Conservation (phyloP, 2,113 vertebrate genomes). For the Numenius arquata region DNA sequence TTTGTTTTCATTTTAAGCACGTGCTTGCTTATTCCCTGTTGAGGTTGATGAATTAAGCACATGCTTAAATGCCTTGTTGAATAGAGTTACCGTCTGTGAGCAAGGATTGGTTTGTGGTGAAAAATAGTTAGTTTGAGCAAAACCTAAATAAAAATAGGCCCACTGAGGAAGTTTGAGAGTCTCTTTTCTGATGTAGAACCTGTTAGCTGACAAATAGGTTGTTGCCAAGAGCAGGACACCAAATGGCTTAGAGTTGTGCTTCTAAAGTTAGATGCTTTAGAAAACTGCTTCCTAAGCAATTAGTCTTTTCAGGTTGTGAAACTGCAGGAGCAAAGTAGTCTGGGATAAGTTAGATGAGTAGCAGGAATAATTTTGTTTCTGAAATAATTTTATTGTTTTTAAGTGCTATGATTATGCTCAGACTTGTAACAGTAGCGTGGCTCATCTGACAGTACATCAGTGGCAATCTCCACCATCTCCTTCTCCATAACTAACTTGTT, state of each 20-base stretch:
- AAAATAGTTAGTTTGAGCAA: constrained; percentile 18
- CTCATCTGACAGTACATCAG: background rate
- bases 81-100: background rate
- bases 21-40: background rate
- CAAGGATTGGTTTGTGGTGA: constrained; percentile 9
- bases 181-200: background rate
- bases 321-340: background rate
- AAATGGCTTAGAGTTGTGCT: background rate
- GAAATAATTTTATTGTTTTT: background rate
- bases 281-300: background rate
- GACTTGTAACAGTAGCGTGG: background rate
- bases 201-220: constrained; percentile 4
- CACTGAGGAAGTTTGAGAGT: background rate
- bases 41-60: background rate
- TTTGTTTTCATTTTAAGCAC: constrained; percentile 8
- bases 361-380: background rate
- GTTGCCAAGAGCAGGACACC: background rate
- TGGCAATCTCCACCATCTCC: background rate
- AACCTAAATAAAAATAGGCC: background rate
- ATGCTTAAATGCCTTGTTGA: constrained; percentile 35
- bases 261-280: background rate
- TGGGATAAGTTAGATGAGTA: background rate
- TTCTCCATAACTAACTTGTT: background rate
- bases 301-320: background rate
- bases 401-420: background rate